Evolutionary conservation across 1,140 invertebrate genomes (phyloP), one percentile per base, ranked within the genome.

Genomic region (Camponotus pennsylvanicus): DNA sequence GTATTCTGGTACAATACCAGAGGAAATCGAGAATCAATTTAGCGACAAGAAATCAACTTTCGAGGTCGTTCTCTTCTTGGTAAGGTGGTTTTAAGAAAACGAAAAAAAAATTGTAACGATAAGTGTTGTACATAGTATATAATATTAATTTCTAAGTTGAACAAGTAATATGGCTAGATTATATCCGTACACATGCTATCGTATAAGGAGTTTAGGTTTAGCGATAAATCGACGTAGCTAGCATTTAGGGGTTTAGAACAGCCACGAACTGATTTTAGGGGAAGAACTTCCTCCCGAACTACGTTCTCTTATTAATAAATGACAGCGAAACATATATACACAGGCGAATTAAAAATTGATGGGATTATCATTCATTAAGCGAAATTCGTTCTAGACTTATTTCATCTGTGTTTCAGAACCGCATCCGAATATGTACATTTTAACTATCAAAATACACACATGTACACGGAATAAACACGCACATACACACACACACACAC

Each of bases 91-190:
- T 92, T 94, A 86, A 92, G 92, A 83, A 79, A 76, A 76, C n/a
- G 18, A 34, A 49, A 88, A 88, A 87, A 89, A 87, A 86, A 71
- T 52, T 88, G 86, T 93, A 93, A 93, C 57, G 88, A 78, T 94
- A 94, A 94, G 92, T 93, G 92, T 93, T 95, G 95, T 95, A 95
- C 89, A 95, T 95, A 95, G 93, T 95, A 95, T 89, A 94, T 95
- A 94, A 92, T 94, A 94, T 88, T 94, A 95, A 91, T 91, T 93
- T 93, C 85, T 94, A 95, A 94, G 92, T 91, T 92, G 89, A 93
- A 87, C 92, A 94, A 94, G 92, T 95, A 94, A 93, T 93, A 93
- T 90, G 92, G 93, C 90, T 95, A 93, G 93, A 93, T 94, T 93
- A 52, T 52, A 94, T 73, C 85, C 70, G 75, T 89, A 89, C 64